Conservation (phyloP, 2,797 vertebrate genomes). For the Aratinga solstitialis region DNA sequence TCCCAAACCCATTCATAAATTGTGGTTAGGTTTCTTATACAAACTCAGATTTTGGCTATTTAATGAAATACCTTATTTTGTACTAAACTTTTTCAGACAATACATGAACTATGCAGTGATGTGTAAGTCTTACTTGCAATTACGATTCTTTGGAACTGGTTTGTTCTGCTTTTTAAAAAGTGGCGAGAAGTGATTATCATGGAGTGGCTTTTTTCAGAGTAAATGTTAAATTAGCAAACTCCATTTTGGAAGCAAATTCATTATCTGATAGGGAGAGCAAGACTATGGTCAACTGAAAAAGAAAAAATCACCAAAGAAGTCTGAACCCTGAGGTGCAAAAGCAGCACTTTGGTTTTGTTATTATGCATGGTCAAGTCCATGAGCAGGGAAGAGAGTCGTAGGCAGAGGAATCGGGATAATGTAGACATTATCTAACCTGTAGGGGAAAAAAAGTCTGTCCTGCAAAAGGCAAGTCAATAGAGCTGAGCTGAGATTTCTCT, state of each 20-base stretch:
- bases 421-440: neutral
- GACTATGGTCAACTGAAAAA: neutral
- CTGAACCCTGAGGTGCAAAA: rapidly evolving
- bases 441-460: rapidly evolving
- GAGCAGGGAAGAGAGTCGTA: neutral
- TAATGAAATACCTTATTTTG: neutral
- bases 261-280: neutral
- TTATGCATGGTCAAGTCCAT: neutral
- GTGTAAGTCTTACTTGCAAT: neutral
- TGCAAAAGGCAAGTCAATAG: neutral
- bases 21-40: neutral
- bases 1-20: neutral
- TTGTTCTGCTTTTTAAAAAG: neutral
- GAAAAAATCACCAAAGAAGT: neutral
- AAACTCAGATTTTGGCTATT: neutral
- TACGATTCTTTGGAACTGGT: neutral
- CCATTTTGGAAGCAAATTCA: neutral
- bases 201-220: neutral
- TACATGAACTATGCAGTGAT: neutral
- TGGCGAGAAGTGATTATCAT: neutral
- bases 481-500: neutral
- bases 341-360: neutral
- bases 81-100: neutral
- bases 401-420: neutral
- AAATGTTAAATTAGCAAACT: neutral